These are phyloP conservation scores for Hypselothyrea guttata DNA, from an alignment of 2,888 invertebrate genomes.

Conservation along the genomic window DNA sequence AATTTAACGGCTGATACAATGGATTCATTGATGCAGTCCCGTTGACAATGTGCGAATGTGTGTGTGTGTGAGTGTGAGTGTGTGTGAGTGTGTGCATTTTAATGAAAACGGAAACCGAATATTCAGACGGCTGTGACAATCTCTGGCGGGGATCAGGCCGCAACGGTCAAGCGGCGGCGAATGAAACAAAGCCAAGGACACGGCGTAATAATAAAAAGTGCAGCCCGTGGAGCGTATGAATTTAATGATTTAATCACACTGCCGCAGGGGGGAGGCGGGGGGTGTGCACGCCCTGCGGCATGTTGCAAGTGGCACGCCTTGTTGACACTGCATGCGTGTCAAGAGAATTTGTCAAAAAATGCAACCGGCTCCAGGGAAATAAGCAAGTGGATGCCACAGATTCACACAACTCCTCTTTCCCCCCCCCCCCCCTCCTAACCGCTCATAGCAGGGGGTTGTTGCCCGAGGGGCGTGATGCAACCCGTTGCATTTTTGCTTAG, in stretches of 20 bases:
- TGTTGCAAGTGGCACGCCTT: conserved; percentile 55
- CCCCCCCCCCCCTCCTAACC: background rate
- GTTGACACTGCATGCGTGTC: conserved; percentile 78
- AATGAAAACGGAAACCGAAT: conserved; percentile 75
- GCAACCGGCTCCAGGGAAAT: conserved; percentile 74
- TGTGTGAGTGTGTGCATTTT: conserved; percentile 59
- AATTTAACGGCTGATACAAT: conserved; percentile 31
- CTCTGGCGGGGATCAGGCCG: conserved; percentile 50
- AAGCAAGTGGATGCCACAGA: conserved; percentile 52
- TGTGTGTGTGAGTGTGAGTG: conserved; percentile 7
- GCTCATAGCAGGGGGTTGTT: too few species aligned
- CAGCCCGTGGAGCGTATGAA: conserved; percentile 79
- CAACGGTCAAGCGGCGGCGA: conserved; percentile 62
- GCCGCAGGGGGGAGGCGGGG: conserved; percentile 15
- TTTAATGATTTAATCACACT: conserved; percentile 81
- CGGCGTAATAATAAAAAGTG: conserved; percentile 67
- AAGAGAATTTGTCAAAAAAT: conserved; percentile 76
- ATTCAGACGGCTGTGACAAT: conserved; percentile 69
- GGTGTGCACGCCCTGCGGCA: conserved; percentile 26
- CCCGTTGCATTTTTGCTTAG: conserved; percentile 45
- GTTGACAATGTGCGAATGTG: conserved; percentile 24
- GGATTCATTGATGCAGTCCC: conserved; percentile 50
- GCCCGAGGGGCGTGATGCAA: conserved; percentile 25
- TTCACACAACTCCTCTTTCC: background rate
- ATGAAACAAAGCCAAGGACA: conserved; percentile 60